A percentile compares a stretch with the other conserved stretches of the same genome.
Conservation (phyloP, 2,888 invertebrate species). For the Conus canariensis region DNA sequence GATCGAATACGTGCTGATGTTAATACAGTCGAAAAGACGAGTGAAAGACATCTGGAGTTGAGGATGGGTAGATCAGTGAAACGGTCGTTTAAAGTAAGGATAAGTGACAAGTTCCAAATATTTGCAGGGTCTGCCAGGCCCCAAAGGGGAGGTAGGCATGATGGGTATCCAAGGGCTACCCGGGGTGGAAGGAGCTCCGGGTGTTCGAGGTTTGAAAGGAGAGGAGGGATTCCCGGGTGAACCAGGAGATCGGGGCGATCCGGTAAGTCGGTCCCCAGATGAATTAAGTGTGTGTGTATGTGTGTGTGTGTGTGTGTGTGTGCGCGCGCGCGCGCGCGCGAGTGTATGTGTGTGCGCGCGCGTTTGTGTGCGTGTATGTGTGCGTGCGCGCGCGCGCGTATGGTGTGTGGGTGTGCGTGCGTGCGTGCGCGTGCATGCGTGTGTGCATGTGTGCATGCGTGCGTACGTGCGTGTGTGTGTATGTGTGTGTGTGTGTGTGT, state of each 20-base stretch:
- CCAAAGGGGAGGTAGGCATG: conserved; percentile 48
- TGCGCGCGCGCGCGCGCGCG: background rate
- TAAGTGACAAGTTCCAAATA: background rate
- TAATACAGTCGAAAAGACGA: no score
- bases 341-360: no score
- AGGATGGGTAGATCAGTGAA: no score
- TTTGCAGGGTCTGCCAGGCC: conserved; percentile 39
- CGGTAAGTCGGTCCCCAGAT: conserved; percentile 25
- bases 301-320: background rate
- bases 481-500: background rate
- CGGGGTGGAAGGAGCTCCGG: conserved; percentile 57
- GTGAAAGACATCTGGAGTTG: no score
- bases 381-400: background rate
- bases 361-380: background rate
- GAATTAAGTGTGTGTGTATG: background rate
- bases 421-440: background rate
- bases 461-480: no score
- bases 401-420: background rate
- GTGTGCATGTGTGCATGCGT: no score
- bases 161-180: conserved; percentile 79
- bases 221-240: conserved; percentile 54
- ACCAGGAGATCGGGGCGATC: conserved; percentile 57
- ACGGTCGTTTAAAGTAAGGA: no score
- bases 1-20: no score
- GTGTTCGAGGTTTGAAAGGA: conserved; percentile 53